phyloP scores from a whole-genome alignment of 1,140 invertebrate genomes.

The Lamellibrachia luymesi region DNA sequence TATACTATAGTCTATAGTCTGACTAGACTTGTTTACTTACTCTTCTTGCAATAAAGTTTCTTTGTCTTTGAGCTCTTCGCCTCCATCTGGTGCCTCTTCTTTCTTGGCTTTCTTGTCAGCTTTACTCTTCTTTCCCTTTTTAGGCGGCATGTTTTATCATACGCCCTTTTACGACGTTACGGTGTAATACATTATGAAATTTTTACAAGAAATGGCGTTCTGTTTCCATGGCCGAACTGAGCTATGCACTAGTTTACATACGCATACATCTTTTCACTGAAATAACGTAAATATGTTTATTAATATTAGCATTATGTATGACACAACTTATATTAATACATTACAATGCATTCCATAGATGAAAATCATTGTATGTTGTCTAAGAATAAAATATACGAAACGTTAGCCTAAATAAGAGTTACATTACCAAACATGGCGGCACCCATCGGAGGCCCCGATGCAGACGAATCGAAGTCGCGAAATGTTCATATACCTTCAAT shows the following conservation, averaged over 20 bases:
- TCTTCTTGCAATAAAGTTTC: conserved; percentile 49
- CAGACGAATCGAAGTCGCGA: neutral
- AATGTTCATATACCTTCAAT: neutral
- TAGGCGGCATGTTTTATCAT: conserved; percentile 46
- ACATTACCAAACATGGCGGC: neutral
- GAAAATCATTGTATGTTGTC: neutral
- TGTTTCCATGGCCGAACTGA: conserved; percentile 11
- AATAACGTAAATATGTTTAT: neutral
- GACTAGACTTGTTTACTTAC: conserved; percentile 36
- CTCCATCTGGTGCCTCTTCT: conserved; percentile 32
- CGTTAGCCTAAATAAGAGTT: neutral
- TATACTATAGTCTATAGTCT: neutral
- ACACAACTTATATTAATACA: neutral
- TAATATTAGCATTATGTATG: neutral
- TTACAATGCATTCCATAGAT: neutral
- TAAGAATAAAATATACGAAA: neutral
- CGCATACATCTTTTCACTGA: neutral
- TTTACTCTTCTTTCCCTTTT: conserved; percentile 43
- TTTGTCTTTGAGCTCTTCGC: conserved; percentile 37
- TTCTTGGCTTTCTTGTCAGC: conserved; percentile 32
- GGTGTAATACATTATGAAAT: neutral
- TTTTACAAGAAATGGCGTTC: neutral
- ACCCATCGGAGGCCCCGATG: neutral
- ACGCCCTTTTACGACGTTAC: neutral
- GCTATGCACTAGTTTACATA: neutral